These are phyloP conservation scores for Amitus sp. DNA, from an alignment of 2,888 invertebrate genomes.

Conservation along the genomic window DNA sequence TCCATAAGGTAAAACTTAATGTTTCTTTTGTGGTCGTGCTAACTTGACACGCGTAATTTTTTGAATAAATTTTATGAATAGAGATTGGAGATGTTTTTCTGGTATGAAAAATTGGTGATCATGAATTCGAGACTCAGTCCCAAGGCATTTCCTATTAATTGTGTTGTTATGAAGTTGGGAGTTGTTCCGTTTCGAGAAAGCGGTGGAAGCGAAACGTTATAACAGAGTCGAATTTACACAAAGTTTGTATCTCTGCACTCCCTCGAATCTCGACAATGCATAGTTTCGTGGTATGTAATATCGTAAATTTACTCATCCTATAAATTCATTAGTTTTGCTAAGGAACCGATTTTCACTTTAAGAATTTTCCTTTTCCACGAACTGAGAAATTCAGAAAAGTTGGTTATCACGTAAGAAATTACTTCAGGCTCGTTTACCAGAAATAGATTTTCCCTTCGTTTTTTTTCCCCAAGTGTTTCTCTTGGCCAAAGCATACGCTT, in stretches of 20 bases:
- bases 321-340: too few relatives aligned
- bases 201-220: background rate
- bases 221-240: background rate
- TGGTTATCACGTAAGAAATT: constrained; percentile 29
- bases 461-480: constrained; percentile 39
- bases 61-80: too few relatives aligned
- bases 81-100: too few relatives aligned
- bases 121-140: background rate
- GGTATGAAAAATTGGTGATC: background rate
- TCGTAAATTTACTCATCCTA: too few relatives aligned
- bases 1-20: too few relatives aligned
- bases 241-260: background rate
- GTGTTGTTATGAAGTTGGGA: background rate
- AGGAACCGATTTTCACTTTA: too few relatives aligned
- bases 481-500: constrained; percentile 27
- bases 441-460: constrained; percentile 34
- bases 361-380: too few relatives aligned
- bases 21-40: too few relatives aligned
- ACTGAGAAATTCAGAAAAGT: constrained; percentile 16
- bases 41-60: too few relatives aligned
- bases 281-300: background rate
- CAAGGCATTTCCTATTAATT: background rate
- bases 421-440: constrained; percentile 29
- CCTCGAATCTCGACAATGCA: background rate
- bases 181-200: background rate